Base-by-base conservation (phyloP, 2,113 vertebrate species). In the Pao palembangensis region DNA sequence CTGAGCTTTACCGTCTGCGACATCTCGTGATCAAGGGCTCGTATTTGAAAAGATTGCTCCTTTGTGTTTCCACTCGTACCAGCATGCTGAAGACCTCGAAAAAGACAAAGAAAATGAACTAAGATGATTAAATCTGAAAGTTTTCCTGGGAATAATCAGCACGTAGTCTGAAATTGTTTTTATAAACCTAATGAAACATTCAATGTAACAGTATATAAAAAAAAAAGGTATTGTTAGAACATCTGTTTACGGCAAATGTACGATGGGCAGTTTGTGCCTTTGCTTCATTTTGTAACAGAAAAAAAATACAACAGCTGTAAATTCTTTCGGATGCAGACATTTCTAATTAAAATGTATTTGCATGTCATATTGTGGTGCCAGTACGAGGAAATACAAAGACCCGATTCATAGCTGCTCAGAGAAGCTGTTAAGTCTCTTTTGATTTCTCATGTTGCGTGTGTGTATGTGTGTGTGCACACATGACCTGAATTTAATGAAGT, bases 401-500 rank as follows among this genome's bases (percentile, higher is more conserved):
- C 15, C 21, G n/a, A 63, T 64, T 61, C 61, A 58, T 51, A 57
- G 60, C 28, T 56, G 21, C 48, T 53, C 28, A 8, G 57, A 61
- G 57, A 41, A 38, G 51, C 67, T 51, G 55, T 69, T 78, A 71
- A 75, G 63, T 53, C 41, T 50, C 20, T 55, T 48, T 0, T 64
- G 58, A 51, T 61, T 69, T 55, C 47, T 17, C n/a, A 17, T 18
- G 47, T 49, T 5, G 47, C 8, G 47, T 10, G 47, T 70, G 58
- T 69, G 69, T 49, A 20, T 23, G 6, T 51, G 51, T n/a, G 25
- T 71, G 67, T 65, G 17, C 67, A 62, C 64, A 64, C 76, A 75
- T 82, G 71, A 72, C 63, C 63, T 56, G 75, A 75, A 71, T 74
- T 82, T 85, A 81, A 88, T 87, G 64, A 84, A 85, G 75, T 75